Evolutionary conservation across 2,888 invertebrate genomes (phyloP), one percentile per base, ranked within the genome.

Genomic region (Parnassius mnemosyne): DNA sequence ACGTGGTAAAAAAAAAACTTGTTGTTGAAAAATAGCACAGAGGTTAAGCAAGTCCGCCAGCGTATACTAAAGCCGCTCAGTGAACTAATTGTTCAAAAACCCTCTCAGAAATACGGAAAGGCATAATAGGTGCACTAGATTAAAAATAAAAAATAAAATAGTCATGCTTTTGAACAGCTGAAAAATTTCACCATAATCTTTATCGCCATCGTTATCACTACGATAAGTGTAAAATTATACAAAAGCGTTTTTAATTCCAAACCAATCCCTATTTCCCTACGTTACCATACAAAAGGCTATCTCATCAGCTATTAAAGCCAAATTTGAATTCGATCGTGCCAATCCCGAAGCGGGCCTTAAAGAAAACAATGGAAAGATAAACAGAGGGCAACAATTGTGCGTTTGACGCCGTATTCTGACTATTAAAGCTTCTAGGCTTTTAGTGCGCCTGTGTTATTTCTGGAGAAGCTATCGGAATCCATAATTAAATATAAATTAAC

Each of bases 311-410:
- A 53, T 60, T 55, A 25, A 57, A 51, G 51, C 58, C 41, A 50
- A 42, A 63, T 59, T 55, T 43, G 58, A 53, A 55, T 58, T 53
- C 13, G 50, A 44, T 58, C 44, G 50, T 55, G 54, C 63, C 13
- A n/a, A 34, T 43, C 13, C 49, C 44, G 16, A 43, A 53, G 52
- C 63, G 49, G 42, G 53, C 52, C 60, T 60, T 56, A 49, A 53
- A 51, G 59, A 55, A 56, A 56, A 63, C 63, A 63, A 63, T 63
- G 60, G 60, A 56, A 42, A 60, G 60, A 63, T 63, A 63, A 59
- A 63, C 53, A 60, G 47, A 57, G 44, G 50, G 11, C 49, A 34
- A 54, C 49, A 62, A 58, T 57, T 50, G 62, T 53, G 58, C 43
- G 53, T 58, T 3, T 20, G 46, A 9, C 50, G 54, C 20, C 50